Evolutionary conservation across 2,113 vertebrate genomes (phyloP).

Genomic region (Eupsittula cactorum): DNA sequence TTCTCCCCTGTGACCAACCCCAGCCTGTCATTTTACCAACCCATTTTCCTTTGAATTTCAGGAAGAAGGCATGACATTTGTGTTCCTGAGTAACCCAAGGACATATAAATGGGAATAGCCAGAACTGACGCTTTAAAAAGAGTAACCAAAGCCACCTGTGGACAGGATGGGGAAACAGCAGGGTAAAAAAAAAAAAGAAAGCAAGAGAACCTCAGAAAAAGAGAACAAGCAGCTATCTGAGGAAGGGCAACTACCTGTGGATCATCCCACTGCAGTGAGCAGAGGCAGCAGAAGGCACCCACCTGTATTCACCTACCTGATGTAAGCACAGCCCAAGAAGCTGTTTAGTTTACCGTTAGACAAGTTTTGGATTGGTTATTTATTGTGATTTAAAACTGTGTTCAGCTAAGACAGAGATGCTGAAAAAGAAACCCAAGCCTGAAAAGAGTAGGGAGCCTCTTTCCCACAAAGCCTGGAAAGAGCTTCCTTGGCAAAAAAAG

Average conservation of each 20-base stretch:
- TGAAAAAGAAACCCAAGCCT: slow-evolving; percentile 1
- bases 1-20: not conserved
- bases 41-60: not conserved
- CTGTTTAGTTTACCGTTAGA: not conserved
- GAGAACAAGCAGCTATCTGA: not conserved
- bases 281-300: not conserved
- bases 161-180: not conserved
- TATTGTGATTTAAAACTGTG: not conserved
- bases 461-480: not conserved
- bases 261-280: not conserved
- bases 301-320: not conserved
- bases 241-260: not conserved
- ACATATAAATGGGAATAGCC: not conserved
- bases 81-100: not conserved
- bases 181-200: not conserved
- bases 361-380: not conserved
- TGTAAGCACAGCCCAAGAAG: not conserved
- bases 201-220: not conserved
- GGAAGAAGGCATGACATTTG: not conserved
- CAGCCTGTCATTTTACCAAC: not conserved
- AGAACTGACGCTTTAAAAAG: not conserved
- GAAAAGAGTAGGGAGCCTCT: not conserved
- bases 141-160: not conserved
- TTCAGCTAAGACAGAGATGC: not conserved
- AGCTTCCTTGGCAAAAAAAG: not conserved